Evolutionary conservation across 1,140 invertebrate genomes (phyloP).

Genomic region (Drosophila repleta): DNA sequence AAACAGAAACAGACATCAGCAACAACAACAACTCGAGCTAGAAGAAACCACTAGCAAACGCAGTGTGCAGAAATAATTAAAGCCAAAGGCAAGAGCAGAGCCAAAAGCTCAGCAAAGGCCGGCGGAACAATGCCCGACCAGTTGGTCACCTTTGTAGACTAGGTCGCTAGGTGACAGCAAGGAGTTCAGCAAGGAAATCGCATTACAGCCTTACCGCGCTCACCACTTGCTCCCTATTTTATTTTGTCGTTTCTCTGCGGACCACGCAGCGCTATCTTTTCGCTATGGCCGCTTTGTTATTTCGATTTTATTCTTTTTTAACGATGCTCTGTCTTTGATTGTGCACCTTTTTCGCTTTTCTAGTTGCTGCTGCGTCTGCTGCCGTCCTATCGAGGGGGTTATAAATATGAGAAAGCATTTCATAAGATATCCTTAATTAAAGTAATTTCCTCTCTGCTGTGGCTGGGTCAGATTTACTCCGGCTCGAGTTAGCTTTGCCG

Average conservation of each 20-base stretch:
- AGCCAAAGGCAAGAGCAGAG: constrained; percentile 19
- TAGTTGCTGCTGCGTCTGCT: constrained; percentile 26
- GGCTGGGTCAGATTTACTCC: constrained; percentile 3
- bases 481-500: constrained; percentile 28
- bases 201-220: constrained; percentile 53
- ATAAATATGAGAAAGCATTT: constrained; percentile 79
- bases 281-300: constrained; percentile 63
- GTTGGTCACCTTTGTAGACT: constrained; percentile 43
- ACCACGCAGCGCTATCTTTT: constrained; percentile 36
- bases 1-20: constrained; percentile 2
- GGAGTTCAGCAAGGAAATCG: constrained; percentile 55
- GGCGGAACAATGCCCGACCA: constrained; percentile 34
- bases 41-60: constrained; percentile 5
- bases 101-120: constrained; percentile 38
- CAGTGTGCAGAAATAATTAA: constrained; percentile 30
- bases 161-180: constrained; percentile 45
- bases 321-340: constrained; percentile 73
- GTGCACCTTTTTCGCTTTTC: constrained; percentile 59
- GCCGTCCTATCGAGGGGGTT: constrained; percentile 35
- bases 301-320: constrained; percentile 76
- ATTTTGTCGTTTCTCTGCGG: constrained; percentile 5
- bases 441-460: constrained; percentile 65
- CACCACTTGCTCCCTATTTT: constrained; percentile 7
- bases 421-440: constrained; percentile 80
- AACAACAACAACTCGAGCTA: too few relatives aligned